A percentile compares a stretch with the other conserved stretches of the same genome.
phyloP scores from a whole-genome alignment of 2,888 invertebrate species.

The Monochamus alternatus region DNA sequence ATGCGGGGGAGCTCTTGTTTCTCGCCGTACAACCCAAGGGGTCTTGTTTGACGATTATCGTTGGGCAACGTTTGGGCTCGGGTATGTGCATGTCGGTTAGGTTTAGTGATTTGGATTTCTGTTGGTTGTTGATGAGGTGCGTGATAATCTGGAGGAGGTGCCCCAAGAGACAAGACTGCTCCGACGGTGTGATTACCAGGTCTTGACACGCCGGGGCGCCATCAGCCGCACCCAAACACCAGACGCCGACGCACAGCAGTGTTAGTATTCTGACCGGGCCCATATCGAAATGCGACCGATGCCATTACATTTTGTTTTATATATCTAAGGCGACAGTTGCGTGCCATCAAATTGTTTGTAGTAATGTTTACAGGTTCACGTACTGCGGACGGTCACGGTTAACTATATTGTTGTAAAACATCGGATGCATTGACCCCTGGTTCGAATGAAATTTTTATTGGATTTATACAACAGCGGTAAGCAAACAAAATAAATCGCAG shows the following conservation, averaged over 20 bases:
- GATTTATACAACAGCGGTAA: background rate
- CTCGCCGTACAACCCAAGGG: too few species aligned
- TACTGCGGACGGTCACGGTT: conserved; percentile 37
- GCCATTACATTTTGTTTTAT: conserved; percentile 32
- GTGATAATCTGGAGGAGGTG: conserved; percentile 60
- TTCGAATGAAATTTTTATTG: background rate
- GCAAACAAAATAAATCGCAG: background rate
- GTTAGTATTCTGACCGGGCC: conserved; percentile 7
- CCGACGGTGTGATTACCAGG: conserved; percentile 50
- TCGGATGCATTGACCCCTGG: conserved; percentile 39
- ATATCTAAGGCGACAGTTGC: conserved; percentile 1
- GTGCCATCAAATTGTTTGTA: conserved; percentile 7
- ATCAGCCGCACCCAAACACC: conserved; percentile 32
- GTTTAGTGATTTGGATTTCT: conserved; percentile 24
- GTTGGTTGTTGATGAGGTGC: conserved; percentile 56
- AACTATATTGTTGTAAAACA: conserved; percentile 13
- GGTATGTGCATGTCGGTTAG: background rate
- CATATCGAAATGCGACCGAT: background rate
- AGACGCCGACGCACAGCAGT: conserved; percentile 31
- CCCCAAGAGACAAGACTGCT: conserved; percentile 60
- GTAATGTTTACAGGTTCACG: conserved; percentile 22
- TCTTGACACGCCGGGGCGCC: conserved; percentile 49
- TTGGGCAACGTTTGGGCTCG: background rate
- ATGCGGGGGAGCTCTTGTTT: background rate
- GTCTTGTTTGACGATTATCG: background rate